Percentiles rank a stretch among this genome's conserved stretches.
phyloP scores from a whole-genome alignment of 2,113 vertebrate species.

The Sprattus sprattus region DNA sequence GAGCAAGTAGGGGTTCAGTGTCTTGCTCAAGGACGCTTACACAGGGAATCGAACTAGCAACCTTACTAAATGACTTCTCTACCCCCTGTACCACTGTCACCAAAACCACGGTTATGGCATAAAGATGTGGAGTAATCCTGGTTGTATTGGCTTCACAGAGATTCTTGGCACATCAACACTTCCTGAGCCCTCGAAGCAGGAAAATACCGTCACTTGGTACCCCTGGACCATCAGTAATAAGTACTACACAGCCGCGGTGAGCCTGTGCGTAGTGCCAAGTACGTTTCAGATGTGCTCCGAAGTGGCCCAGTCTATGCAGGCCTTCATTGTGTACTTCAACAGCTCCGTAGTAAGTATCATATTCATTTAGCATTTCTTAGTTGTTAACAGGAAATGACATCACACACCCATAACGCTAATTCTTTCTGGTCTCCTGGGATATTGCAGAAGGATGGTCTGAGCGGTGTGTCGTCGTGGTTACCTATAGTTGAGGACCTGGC shows the following conservation, averaged over 20 bases:
- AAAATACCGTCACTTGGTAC: slow-evolving; percentile 79
- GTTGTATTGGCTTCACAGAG: slow-evolving; percentile 67
- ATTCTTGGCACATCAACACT: slow-evolving; percentile 79
- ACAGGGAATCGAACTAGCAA: too few relatives aligned
- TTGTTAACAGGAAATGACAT: too few relatives aligned
- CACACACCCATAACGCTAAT: too few relatives aligned
- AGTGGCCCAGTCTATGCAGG: slow-evolving; percentile 87
- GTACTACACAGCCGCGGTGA: slow-evolving; percentile 90
- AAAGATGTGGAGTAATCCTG: slow-evolving; percentile 14
- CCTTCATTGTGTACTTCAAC: slow-evolving; percentile 92
- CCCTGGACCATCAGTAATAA: slow-evolving; percentile 98
- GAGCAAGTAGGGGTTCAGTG: too few relatives aligned
- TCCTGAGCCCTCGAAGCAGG: slow-evolving; percentile 64
- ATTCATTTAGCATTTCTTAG: background rate
- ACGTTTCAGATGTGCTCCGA: slow-evolving; percentile 78
- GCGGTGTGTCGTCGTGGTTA: slow-evolving; percentile 83
- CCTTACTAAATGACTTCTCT: too few relatives aligned
- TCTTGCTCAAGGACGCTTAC: too few relatives aligned
- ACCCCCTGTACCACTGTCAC: too few relatives aligned
- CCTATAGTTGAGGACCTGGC: slow-evolving; percentile 84
- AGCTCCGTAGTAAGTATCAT: slow-evolving; percentile 64
- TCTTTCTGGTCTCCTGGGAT: background rate
- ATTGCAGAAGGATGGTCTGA: slow-evolving; percentile 83
- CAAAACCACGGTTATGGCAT: too few relatives aligned
- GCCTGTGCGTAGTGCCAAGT: slow-evolving; percentile 84